A percentile compares a stretch with the other conserved stretches of the same genome.
Conservation (phyloP, 2,113 vertebrate genomes). For the Passer montanus region DNA sequence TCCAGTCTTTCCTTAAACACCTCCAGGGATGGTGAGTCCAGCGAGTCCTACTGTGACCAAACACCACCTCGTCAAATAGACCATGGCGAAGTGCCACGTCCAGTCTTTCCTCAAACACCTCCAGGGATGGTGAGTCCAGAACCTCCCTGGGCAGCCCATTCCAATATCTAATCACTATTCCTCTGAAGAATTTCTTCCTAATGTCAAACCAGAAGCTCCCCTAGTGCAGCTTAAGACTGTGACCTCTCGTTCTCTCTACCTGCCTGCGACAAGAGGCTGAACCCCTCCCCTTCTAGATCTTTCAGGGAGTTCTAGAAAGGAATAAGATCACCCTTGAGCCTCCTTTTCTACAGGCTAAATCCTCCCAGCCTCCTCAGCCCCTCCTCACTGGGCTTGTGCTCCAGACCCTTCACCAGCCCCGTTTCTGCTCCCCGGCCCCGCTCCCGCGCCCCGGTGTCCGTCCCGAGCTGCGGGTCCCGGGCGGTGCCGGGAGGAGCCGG, state of each 20-base stretch:
- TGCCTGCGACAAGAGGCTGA: neutral
- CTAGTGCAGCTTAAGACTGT: neutral
- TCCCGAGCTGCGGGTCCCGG: fast-evolving
- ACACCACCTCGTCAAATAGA: neutral
- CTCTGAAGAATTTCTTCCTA: neutral
- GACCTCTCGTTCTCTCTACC: neutral
- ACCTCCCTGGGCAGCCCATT: neutral
- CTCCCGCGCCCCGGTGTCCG: fast-evolving
- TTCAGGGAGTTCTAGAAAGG: neutral
- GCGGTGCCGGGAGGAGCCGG: neutral
- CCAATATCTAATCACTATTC: neutral
- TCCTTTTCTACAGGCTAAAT: neutral
- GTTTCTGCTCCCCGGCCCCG: fast-evolving
- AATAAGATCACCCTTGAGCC: fast-evolving
- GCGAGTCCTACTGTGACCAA: neutral
- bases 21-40: neutral
- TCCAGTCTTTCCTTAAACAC: neutral
- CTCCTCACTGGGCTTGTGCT: neutral
- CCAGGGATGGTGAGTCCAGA: neutral
- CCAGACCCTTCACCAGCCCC: neutral
- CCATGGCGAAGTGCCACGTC: neutral
- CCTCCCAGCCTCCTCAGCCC: neutral
- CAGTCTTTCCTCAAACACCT: neutral
- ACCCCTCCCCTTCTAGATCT: neutral
- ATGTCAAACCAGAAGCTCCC: neutral